Percentiles rank a stretch among this genome's conserved stretches.
Conservation (phyloP, 2,888 invertebrate genomes). For the Theretra japonica region DNA sequence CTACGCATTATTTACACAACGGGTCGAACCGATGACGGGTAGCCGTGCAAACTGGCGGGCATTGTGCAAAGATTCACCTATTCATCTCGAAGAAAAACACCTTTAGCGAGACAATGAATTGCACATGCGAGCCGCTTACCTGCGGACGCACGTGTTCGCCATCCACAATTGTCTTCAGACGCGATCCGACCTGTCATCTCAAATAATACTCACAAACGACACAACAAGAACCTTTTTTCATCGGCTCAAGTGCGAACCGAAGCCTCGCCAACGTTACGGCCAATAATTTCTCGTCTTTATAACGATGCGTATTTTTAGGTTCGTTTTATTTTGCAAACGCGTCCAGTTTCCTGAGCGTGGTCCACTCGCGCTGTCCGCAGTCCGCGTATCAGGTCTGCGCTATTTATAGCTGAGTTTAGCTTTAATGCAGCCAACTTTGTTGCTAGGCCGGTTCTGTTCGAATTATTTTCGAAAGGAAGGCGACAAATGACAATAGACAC, state of each 20-base stretch:
- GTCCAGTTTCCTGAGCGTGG: slow-evolving; percentile 20
- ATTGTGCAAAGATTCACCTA: slow-evolving; percentile 79
- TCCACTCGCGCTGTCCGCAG: slow-evolving; percentile 17
- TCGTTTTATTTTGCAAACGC: slow-evolving; percentile 50
- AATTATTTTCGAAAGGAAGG: slow-evolving; percentile 6
- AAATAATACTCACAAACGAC: slow-evolving; percentile 54
- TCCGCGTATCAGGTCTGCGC: slow-evolving; percentile 25
- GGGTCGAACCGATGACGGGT: slow-evolving; percentile 73
- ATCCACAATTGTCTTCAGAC: slow-evolving; percentile 61
- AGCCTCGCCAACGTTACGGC: slow-evolving; percentile 63
- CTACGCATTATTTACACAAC: slow-evolving; percentile 79
- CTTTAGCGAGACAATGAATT: slow-evolving; percentile 74
- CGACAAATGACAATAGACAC: slow-evolving; percentile 20
- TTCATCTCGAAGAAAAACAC: slow-evolving; percentile 72
- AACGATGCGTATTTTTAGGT: slow-evolving; percentile 58
- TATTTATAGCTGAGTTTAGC: slow-evolving; percentile 37
- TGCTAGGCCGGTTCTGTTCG: slow-evolving; percentile 21
- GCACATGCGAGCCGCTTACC: slow-evolving; percentile 79
- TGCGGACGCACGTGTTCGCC: slow-evolving; percentile 82
- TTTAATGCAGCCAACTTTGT: slow-evolving; percentile 35
- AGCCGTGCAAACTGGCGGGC: slow-evolving; percentile 57
- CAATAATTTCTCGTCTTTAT: slow-evolving; percentile 62
- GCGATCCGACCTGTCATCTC: slow-evolving; percentile 49
- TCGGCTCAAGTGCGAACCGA: slow-evolving; percentile 36
- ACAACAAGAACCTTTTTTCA: slow-evolving; percentile 57